Conservation (phyloP, 1,140 invertebrate species). For the Lucilia sericata region DNA sequence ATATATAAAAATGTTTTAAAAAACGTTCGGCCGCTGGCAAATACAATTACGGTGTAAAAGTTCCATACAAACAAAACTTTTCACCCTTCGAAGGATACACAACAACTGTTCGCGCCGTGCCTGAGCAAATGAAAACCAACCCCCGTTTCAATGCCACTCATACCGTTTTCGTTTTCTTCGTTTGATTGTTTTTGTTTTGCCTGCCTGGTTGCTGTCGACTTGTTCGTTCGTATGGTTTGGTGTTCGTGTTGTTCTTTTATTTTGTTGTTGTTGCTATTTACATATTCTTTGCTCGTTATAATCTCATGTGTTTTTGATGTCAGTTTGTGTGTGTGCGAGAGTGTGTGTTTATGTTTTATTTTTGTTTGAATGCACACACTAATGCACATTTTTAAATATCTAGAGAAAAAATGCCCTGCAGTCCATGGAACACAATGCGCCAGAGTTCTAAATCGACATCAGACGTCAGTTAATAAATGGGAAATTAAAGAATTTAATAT, state of each 20-base stretch:
- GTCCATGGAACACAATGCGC: too few species aligned
- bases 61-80: constrained; percentile 60
- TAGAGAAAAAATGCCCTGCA: too few species aligned
- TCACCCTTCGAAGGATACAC: constrained; percentile 68
- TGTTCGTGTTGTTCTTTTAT: background rate
- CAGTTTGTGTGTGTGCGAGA: background rate
- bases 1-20: constrained; percentile 37
- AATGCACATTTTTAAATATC: too few species aligned
- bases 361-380: constrained; percentile 2
- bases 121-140: constrained; percentile 46
- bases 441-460: too few species aligned
- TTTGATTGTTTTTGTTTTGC: constrained; percentile 15
- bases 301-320: background rate
- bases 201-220: background rate
- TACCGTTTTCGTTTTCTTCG: background rate
- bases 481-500: too few species aligned
- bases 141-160: constrained; percentile 48
- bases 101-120: constrained; percentile 63
- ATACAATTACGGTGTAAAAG: constrained; percentile 57
- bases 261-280: constrained; percentile 19
- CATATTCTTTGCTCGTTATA: background rate
- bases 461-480: too few species aligned
- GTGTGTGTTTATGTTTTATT: background rate
- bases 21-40: constrained; percentile 47
- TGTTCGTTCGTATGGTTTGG: background rate